These are phyloP conservation scores for Tetrao urogallus DNA, from an alignment of 2,113 vertebrate species.

Conservation along the genomic window DNA sequence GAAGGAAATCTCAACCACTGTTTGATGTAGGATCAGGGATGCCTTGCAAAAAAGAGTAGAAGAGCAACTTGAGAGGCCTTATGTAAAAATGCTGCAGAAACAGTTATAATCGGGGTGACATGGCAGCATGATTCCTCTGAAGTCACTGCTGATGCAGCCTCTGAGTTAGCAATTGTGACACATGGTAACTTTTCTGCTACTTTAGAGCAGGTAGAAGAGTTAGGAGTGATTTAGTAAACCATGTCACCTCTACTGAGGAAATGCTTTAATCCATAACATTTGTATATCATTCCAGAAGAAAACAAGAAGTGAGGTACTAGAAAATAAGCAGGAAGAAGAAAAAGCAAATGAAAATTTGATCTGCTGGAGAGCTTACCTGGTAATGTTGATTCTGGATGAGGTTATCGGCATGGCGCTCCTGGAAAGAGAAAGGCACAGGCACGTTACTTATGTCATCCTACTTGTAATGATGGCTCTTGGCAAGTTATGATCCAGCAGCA, in stretches of 20 bases:
- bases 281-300: background rate
- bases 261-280: conserved; percentile 10
- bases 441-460: background rate
- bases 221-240: background rate
- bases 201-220: background rate
- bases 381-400: conserved; percentile 97
- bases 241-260: background rate
- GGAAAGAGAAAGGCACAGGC: conserved; percentile 65
- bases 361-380: conserved; percentile 81
- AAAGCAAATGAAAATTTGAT: background rate
- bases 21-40: background rate
- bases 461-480: background rate
- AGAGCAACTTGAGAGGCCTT: background rate
- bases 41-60: background rate
- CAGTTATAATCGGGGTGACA: background rate
- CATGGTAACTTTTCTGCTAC: background rate
- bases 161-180: background rate
- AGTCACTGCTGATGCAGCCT: background rate
- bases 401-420: conserved; percentile 94
- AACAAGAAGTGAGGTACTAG: background rate
- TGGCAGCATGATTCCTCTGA: background rate
- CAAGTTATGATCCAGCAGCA: background rate
- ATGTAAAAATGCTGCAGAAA: background rate
- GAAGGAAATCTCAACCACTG: background rate
- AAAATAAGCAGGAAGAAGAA: background rate